Conservation (phyloP, 2,113 vertebrate species). For the Poeciliopsis turrubarensis region DNA sequence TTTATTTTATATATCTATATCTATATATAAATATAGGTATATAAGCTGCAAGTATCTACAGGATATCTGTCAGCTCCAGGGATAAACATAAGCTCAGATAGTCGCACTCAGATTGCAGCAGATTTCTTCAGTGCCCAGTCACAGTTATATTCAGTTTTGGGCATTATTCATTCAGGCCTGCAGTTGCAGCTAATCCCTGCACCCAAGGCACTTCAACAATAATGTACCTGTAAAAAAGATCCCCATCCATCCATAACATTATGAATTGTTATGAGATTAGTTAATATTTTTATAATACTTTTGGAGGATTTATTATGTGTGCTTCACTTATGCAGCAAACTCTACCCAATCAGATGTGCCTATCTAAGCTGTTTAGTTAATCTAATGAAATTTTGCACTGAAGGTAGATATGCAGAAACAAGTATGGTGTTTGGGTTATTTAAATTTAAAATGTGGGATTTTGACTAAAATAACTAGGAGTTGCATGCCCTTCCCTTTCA, state of each 20-base stretch:
- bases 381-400: conserved; percentile 4
- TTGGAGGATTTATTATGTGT: conserved; percentile 44
- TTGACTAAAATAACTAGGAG: background rate
- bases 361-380: background rate
- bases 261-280: conserved; percentile 64
- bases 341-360: conserved; percentile 10
- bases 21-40: background rate
- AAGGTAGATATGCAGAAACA: background rate
- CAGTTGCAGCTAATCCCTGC: conserved; percentile 64
- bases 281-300: conserved; percentile 66
- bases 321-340: conserved; percentile 30
- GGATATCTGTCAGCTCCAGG: conserved; percentile 46
- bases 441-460: background rate
- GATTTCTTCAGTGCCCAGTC: conserved; percentile 29
- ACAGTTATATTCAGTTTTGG: conserved; percentile 40
- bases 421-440: background rate
- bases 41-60: conserved; percentile 44
- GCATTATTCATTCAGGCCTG: conserved; percentile 64
- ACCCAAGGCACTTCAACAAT: conserved; percentile 62
- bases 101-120: conserved; percentile 55
- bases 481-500: background rate
- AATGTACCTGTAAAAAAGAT: conserved; percentile 68
- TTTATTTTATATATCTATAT: too few species aligned
- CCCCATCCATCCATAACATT: conserved; percentile 53
- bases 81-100: conserved; percentile 51